Conservation (phyloP, 2,797 vertebrate genomes). For the Yasuhikotakia modesta region DNA sequence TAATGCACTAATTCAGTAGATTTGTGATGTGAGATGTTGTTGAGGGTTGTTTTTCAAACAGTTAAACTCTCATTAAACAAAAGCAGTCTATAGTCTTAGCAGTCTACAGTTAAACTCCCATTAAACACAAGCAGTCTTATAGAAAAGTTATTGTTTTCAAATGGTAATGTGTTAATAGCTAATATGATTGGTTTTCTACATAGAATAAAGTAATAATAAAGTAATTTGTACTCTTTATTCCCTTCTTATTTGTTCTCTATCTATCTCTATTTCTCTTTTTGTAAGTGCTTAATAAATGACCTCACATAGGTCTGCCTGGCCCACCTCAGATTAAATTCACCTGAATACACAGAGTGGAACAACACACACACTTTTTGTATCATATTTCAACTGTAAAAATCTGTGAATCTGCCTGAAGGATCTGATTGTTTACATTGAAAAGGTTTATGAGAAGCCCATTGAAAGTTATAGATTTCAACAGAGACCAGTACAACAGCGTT, state of each 20-base stretch:
- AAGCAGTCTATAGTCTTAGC: too few relatives aligned
- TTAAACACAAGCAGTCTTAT: neutral
- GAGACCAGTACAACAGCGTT: neutral
- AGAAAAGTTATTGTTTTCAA: neutral
- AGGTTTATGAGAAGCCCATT: slow-evolving; percentile 5
- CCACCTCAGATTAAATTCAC: slow-evolving; percentile 14
- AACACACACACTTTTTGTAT: neutral
- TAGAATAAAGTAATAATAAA: neutral
- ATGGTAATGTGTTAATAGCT: neutral
- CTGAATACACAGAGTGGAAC: slow-evolving; percentile 1
- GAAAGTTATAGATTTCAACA: slow-evolving; percentile 25
- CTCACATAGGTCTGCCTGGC: slow-evolving; percentile 1
- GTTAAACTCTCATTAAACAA: neutral
- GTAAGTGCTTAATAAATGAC: neutral
- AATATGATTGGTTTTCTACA: slow-evolving; percentile 18
- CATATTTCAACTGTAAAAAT: slow-evolving; percentile 9
- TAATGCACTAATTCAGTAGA: neutral
- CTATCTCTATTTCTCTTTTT: neutral
- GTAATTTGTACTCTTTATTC: neutral
- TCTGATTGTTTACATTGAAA: slow-evolving; percentile 19
- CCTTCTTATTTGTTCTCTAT: neutral
- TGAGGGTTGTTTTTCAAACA: neutral
- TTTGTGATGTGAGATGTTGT: neutral
- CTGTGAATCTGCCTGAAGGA: slow-evolving; percentile 28
- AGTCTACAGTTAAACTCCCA: neutral